Base-by-base conservation (phyloP, 1,140 invertebrate species). In the Heliconius hermathena region DNA sequence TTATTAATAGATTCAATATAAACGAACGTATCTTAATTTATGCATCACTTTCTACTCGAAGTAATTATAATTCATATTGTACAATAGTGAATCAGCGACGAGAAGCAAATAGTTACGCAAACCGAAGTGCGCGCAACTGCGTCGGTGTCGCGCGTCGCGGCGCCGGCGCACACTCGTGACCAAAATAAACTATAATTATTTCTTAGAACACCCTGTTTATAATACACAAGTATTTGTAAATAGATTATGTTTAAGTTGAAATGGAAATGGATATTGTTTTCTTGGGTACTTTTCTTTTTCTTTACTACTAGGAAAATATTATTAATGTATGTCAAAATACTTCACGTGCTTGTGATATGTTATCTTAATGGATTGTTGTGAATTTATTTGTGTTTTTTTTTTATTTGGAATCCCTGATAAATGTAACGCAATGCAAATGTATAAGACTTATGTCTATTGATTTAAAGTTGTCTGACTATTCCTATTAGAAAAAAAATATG, bases 161-260 rank as follows among this genome's bases (percentile, higher is more conserved):
- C 88, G 88, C 86, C 88, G 83, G 84, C 79, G 75, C 80, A 74
- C 80, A 82, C 78, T 85, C 82, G 85, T 84, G 84, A 89, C 88
- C 84, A 81, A 90, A 91, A 90, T 89, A 89, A 88, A 90, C 86
- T 80, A 85, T 87, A 88, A 86, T 88, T 86, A 83, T 73, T 91
- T 91, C 90, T 81, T 74, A 87, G 90, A 91, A 90, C n/a, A 78
- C 82, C 89, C 79, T 85, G 81, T 85, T 87, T 88, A 82, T 84
- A 85, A 82, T 72, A 79, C 52, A 80, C 81, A 81, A 74, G 84
- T 87, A 84, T 85, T 80, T 84, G 82, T 85, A 82, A 85, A 83
- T 79, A 80, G 73, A 77, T 79, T 78, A 77, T 79, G 71, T 11
- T 49, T 3, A 22, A 66, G 2, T 77, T 22, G 41, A 77, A 71